Evolutionary conservation across 2,888 invertebrate species (phyloP).

Genomic region (Agrilus cyanescens): DNA sequence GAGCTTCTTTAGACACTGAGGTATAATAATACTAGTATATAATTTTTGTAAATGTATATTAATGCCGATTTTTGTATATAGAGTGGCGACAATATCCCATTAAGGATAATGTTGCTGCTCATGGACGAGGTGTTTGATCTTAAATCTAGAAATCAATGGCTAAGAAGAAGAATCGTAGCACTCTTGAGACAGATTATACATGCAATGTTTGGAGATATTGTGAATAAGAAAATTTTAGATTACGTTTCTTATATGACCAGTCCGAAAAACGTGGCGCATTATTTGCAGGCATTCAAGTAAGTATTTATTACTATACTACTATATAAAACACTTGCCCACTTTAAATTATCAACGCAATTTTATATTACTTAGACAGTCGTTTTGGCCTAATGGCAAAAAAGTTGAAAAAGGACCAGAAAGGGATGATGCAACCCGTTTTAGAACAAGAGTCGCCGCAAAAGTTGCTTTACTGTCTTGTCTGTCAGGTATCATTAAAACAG

Average conservation of each 20-base stretch:
- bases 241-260: constrained; percentile 78
- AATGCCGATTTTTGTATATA: constrained; percentile 22
- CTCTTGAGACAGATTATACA: constrained; percentile 65
- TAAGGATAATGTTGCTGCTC: constrained; percentile 64
- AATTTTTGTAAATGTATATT: constrained; percentile 1
- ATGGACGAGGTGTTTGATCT: constrained; percentile 81
- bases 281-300: constrained; percentile 74
- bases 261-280: constrained; percentile 78
- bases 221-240: constrained; percentile 78
- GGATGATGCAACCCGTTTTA: constrained; percentile 40
- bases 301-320: constrained; percentile 23
- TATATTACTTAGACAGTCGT: constrained; percentile 38
- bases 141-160: constrained; percentile 70
- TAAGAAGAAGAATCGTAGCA: constrained; percentile 62
- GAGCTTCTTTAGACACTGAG: constrained; percentile 41
- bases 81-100: constrained; percentile 63
- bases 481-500: constrained; percentile 45
- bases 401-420: constrained; percentile 29
- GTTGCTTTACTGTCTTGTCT: constrained; percentile 71
- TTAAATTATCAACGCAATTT: constrained; percentile 8
- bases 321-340: background rate
- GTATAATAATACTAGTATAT: constrained; percentile 29
- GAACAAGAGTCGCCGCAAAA: constrained; percentile 78
- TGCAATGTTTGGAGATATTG: constrained; percentile 71
- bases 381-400: constrained; percentile 47